Percentiles rank a stretch among this genome's conserved stretches.
Evolutionary conservation across 2,888 invertebrate genomes (phyloP).

Genomic region (Xestia ashworthii): DNA sequence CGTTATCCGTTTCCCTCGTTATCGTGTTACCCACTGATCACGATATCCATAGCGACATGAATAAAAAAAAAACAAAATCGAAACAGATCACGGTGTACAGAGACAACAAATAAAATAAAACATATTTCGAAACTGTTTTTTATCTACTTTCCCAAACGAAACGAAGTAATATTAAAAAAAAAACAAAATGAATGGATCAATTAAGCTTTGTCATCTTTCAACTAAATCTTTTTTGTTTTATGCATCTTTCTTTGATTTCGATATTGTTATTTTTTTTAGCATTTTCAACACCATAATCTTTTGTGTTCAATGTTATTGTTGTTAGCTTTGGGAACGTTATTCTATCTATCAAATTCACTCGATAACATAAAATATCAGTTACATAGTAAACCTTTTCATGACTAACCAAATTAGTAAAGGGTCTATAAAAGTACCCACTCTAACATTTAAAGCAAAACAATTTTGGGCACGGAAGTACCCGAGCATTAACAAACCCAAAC

Average conservation of each 20-base stretch:
- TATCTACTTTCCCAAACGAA: too few relatives aligned
- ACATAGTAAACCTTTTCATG: slow-evolving; percentile 4
- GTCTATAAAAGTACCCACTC: not conserved
- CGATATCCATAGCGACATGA: too few relatives aligned
- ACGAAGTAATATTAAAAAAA: too few relatives aligned
- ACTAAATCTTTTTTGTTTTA: not conserved
- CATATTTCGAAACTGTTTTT: too few relatives aligned
- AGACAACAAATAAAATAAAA: too few relatives aligned
- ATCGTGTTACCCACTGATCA: too few relatives aligned
- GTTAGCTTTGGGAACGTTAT: not conserved
- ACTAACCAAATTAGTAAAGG: not conserved
- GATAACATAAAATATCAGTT: not conserved
- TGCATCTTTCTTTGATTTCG: not conserved
- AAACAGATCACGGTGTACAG: too few relatives aligned
- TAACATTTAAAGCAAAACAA: slow-evolving; percentile 13
- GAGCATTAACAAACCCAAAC: slow-evolving; percentile 26
- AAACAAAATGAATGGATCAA: too few relatives aligned
- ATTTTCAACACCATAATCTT: not conserved
- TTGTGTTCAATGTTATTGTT: not conserved
- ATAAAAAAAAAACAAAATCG: too few relatives aligned
- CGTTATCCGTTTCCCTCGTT: too few relatives aligned
- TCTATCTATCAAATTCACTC: not conserved
- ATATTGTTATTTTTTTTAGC: not conserved
- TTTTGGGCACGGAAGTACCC: not conserved
- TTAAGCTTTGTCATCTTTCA: too few relatives aligned